Base-by-base conservation (phyloP, 2,113 vertebrate species). In the Fulmarus glacialis region DNA sequence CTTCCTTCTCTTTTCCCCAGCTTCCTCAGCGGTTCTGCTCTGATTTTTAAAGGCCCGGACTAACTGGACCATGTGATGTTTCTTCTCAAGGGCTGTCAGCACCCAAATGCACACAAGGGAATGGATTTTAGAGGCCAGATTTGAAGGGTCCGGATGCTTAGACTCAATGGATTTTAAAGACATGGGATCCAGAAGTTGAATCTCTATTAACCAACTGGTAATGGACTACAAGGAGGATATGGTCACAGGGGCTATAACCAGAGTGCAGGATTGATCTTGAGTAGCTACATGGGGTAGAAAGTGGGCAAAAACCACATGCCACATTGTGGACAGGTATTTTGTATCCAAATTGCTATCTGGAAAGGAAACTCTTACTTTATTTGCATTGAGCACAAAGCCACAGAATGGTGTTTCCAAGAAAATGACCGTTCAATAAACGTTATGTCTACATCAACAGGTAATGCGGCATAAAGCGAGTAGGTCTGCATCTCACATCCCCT, bases 391-490 rank as follows among this genome's bases (percentile, higher is more conserved):
- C 12, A 79, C 19, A 60, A 73, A 15, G 48, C 8, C 45, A 75
- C 21, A 72, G 26, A 85, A 80, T 29, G 20, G 17, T 64, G 14
- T 40, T 90, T 87, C n/a, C 34, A 77, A 42, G 34, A 74, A 79
- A 82, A 72, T 10, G 3, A 15, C 4, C 36, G 7, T 78, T 74
- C n/a, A 50, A 22, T 9, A 23, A 9, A 66, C 62, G 20, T 71
- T 82, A 29, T 3, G 4, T 34, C 23, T 73, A 9, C 0, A 0
- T 82, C 9, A 87, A 34, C 8, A 66, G 42, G 15, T 71, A 42
- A 53, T 38, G 12, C 5, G 13, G 19, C 0, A 1, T 36, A 48
- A 90, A 74, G n/a, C 0, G 0, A 52, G 20, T 23, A 40, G 18
- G 21, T 48, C 6, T 82, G 64, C 13, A 56, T 19, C 32, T 74